Evolutionary conservation across 2,113 vertebrate genomes (phyloP).

Genomic region (Sterrhoptilus dennistouni): DNA sequence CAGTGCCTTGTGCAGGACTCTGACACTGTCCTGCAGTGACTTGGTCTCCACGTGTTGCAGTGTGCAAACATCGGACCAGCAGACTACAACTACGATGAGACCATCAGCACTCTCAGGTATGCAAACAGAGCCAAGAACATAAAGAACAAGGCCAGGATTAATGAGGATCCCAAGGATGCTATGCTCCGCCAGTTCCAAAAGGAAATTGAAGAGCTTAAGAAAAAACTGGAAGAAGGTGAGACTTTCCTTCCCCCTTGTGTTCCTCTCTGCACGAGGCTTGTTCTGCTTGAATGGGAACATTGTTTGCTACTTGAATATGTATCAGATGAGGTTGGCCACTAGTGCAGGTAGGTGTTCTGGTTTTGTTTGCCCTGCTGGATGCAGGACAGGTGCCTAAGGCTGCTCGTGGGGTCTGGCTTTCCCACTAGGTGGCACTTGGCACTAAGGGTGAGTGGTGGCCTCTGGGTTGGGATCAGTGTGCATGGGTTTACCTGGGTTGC

Average conservation of each 20-base stretch:
- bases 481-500: accelerated
- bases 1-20: not conserved
- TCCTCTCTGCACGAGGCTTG: accelerated
- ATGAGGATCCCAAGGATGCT: slow-evolving; percentile 98
- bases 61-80: slow-evolving; percentile 98
- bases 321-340: accelerated
- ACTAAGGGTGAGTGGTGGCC: not conserved
- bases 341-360: not conserved
- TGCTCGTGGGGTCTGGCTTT: not conserved
- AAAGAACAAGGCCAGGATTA: slow-evolving; percentile 99
- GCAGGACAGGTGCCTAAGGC: not conserved
- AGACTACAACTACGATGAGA: slow-evolving; percentile 98
- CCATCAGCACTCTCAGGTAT: slow-evolving; percentile 97
- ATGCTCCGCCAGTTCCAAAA: slow-evolving; percentile 95
- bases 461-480: not conserved
- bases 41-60: slow-evolving; percentile 53
- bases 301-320: not conserved
- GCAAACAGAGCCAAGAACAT: slow-evolving; percentile 99
- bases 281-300: not conserved
- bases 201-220: slow-evolving; percentile 97
- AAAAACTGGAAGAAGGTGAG: slow-evolving; percentile 95
- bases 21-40: not conserved
- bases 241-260: not conserved
- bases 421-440: slow-evolving; percentile 22
- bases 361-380: not conserved